Base-by-base conservation (phyloP, 2,113 vertebrate genomes). In the Tragelaphus buxtoni region DNA sequence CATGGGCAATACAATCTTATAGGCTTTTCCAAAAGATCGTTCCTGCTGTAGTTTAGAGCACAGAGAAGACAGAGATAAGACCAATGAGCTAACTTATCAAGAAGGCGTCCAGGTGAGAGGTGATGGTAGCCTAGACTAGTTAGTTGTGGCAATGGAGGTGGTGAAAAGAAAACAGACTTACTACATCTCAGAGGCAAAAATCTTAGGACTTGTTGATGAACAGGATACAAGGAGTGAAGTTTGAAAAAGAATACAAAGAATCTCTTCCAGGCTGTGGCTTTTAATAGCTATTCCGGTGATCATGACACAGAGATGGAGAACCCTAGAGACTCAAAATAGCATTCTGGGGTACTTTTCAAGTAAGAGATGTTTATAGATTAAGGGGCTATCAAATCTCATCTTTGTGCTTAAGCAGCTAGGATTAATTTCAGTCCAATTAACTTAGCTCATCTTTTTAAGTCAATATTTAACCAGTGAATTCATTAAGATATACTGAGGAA, bases 381-480 rank as follows among this genome's bases (percentile, higher is more conserved):
- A 87, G 32, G 12, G 53, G 10, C 32, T 86, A 49, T 49, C 39
- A 74, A 89, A 80, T 94, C 24, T 91, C 58, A 61, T 69, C 32
- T 88, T 91, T 84, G 87, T 55, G 58, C 63, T 94, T 80, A 96
- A 97, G 20, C 24, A 79, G 82, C 76, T 94, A 77, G 13, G 61
- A 49, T 87, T 88, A 72, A 91, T 96, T 94, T 94, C 74, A 86
- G 42, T 88, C 42, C 77, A 87, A 5, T 69, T 81, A 87, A 24
- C 12, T 91, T 83, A 35, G 22, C 5, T 88, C 74, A 74, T 1
- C 51, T 39, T 92, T 94, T 65, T 90, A 72, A 9, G 26, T 69
- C 39, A 56, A 94, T 53, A 2, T 90, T 92, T 69, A 65, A 81
- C 24, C n/a, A 63, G 69, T 51, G 58, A 82, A 89, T 89, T 81